These are phyloP conservation scores for Luperina nickerlii DNA, from an alignment of 2,888 invertebrate species.

Conservation along the genomic window DNA sequence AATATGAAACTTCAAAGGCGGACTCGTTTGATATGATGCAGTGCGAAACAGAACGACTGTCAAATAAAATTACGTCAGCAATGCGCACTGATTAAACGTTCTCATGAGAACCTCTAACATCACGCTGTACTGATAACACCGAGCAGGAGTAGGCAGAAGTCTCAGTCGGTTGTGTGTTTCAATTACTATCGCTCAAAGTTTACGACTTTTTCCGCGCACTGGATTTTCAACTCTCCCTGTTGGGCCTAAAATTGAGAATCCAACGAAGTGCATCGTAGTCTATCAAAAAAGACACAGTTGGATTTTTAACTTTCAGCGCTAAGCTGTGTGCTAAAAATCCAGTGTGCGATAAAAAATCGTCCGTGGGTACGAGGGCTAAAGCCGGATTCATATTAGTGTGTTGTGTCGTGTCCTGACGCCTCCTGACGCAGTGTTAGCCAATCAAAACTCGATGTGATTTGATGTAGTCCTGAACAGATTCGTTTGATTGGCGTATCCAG, in stretches of 20 bases:
- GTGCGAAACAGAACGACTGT: conserved; percentile 67
- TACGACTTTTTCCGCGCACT: background rate
- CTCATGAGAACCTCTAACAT: conserved; percentile 66
- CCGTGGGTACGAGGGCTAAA: background rate
- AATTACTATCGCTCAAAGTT: background rate
- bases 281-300: background rate
- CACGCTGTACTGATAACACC: conserved; percentile 2
- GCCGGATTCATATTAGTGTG: too few species aligned
- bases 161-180: background rate
- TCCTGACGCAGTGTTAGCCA: too few species aligned
- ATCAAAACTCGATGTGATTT: too few species aligned
- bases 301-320: background rate
- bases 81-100: conserved; percentile 69
- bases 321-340: background rate
- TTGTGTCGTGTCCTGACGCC: too few species aligned
- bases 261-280: background rate
- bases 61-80: conserved; percentile 76
- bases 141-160: conserved; percentile 44
- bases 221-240: background rate
- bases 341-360: background rate
- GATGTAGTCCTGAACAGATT: too few species aligned
- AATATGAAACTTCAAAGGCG: conserved; percentile 57
- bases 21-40: conserved; percentile 47
- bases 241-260: background rate
- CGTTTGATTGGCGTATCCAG: too few species aligned